Evolutionary conservation across 2,888 invertebrate species (phyloP).

Genomic region (Agapetus fuscipes): DNA sequence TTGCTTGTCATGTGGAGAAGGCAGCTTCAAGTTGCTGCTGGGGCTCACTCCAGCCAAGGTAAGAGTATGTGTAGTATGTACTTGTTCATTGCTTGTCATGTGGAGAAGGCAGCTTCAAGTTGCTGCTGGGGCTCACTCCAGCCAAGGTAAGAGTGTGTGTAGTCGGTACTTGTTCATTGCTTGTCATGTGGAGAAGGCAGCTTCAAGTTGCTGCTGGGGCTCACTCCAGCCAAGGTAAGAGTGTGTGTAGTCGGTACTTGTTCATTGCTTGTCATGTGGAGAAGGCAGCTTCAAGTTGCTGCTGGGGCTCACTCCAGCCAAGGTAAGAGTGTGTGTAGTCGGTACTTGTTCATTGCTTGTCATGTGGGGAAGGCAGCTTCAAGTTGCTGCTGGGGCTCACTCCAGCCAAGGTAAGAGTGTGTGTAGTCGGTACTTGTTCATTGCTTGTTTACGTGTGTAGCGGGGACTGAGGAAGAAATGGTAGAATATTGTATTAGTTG

Average conservation of each 20-base stretch:
- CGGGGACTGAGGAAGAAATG: no score
- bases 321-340: no score
- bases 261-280: conserved; percentile 49
- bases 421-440: no score
- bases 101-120: conserved; percentile 45
- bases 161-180: no score
- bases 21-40: conserved; percentile 40
- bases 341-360: no score
- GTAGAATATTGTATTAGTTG: no score
- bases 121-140: conserved; percentile 32
- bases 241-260: no score
- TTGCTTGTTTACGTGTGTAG: no score
- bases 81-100: conserved; percentile 50
- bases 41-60: conserved; percentile 28
- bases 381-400: conserved; percentile 33
- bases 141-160: conserved; percentile 24
- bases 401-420: conserved; percentile 26
- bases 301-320: conserved; percentile 30
- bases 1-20: conserved; percentile 48
- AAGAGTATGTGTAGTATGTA: no score
- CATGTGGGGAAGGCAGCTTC: conserved; percentile 50
- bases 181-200: conserved; percentile 45
- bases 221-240: conserved; percentile 26
- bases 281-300: conserved; percentile 42
- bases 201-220: conserved; percentile 39